Evolutionary conservation across 2,888 invertebrate species (phyloP).

Genomic region (Subacronicta megacephala): DNA sequence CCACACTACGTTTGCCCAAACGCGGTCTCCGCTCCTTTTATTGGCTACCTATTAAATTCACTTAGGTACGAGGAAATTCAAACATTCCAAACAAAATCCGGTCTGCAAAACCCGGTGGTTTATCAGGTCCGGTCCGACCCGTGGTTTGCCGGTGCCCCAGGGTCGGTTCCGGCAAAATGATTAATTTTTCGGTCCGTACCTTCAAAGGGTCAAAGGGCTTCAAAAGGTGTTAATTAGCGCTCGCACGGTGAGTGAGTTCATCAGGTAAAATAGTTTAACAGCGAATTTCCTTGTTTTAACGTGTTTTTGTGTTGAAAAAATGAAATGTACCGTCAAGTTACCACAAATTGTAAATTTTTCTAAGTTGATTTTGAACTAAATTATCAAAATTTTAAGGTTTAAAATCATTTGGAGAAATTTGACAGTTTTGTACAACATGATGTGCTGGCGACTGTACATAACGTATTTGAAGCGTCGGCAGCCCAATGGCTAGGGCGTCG

Average conservation of each 20-base stretch:
- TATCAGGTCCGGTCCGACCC: constrained; percentile 4
- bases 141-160: constrained; percentile 12
- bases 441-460: too few relatives aligned
- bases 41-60: constrained; percentile 5
- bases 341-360: too few relatives aligned
- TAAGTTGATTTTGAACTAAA: too few relatives aligned
- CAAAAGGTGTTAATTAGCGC: constrained; percentile 33
- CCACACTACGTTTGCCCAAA: too few relatives aligned
- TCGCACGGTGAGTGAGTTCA: constrained; percentile 12
- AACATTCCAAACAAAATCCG: constrained; percentile 36
- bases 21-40: too few relatives aligned
- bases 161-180: constrained; percentile 18
- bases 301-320: not conserved
- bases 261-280: constrained; percentile 32
- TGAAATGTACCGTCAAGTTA: too few relatives aligned
- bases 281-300: constrained; percentile 2
- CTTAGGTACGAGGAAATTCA: constrained; percentile 22
- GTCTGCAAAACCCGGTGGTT: constrained; percentile 12
- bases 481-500: too few relatives aligned
- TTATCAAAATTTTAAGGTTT: too few relatives aligned
- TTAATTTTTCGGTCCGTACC: constrained; percentile 34
- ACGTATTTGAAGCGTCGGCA: too few relatives aligned
- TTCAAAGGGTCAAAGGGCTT: constrained; percentile 32
- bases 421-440: too few relatives aligned
- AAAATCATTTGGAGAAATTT: too few relatives aligned